Evolutionary conservation across 2,888 invertebrate species (phyloP), one percentile per base, ranked within the genome.

Genomic region (Rotaria socialis): DNA sequence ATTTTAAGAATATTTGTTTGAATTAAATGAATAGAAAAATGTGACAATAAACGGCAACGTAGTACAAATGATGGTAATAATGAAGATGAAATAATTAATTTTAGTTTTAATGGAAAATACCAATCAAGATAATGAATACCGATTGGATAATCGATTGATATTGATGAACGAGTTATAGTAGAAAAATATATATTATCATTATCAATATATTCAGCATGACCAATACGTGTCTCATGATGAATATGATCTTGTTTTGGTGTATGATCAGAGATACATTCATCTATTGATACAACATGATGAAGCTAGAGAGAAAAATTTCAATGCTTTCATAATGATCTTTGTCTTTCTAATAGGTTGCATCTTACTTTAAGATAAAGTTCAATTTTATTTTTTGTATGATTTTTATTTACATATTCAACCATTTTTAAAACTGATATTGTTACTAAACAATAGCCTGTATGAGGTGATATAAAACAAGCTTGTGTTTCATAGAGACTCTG

Each of bases 351-450:
- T 2, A n/a, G 35, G 35, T 2, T 35, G 35, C 35, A 35, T 35
- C 4, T 80, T 80, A 80, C 80, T 80, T 80, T 80, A 24, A 80
- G n/a, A n/a, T 80, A 80, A 14, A 80, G 80, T 80, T 80, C 47
- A 11, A 80, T 80, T n/a, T 43, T 80, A 47, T 80, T 80, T 80
- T 47, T 24, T n/a, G 43, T 47, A 35, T 67, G 67, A 19, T 67
- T 67, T 67, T 67, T 67, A n/a, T 43, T 80, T n/a, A 47, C 7
- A 80, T 43, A 47, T 47, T 47, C 43, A 43, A 47, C 47, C 47
- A 47, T 80, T 80, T 80, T 80, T 47, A 80, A 47, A 19, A 47
- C 47, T 10, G 80, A 41, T 80, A 80, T 19, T 80, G 43, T 80
- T n/a, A 80, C 80, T 43, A 80, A n/a, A 47, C 80, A 80, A 80